These are phyloP conservation scores for Griposia aprilina DNA, from an alignment of 2,888 invertebrate genomes.

Conservation along the genomic window DNA sequence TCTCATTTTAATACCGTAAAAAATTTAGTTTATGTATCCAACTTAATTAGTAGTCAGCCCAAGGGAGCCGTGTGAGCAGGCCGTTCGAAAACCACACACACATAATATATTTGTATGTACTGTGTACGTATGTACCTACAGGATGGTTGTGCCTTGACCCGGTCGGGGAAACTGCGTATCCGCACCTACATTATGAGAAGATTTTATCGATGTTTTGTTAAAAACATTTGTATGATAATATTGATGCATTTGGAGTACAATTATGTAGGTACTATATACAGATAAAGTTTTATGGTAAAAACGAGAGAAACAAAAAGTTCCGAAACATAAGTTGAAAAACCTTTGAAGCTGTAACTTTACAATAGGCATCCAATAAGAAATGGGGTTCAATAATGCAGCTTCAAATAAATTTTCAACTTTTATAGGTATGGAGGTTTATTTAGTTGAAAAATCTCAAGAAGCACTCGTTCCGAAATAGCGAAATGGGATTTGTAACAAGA, in stretches of 20 bases:
- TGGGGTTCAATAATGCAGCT: not conserved
- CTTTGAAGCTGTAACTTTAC: not conserved
- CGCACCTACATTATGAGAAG: conserved; percentile 1
- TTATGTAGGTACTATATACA: not conserved
- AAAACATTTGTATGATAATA: not conserved
- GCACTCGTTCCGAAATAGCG: not conserved
- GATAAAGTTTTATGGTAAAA: not conserved
- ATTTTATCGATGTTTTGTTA: not conserved
- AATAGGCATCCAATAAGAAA: conserved; percentile 8
- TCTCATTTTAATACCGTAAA: conserved; percentile 28
- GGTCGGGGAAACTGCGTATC: conserved; percentile 46
- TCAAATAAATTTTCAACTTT: not conserved
- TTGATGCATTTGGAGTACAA: not conserved
- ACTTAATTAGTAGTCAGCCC: conserved; percentile 6
- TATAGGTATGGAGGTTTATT: not conserved
- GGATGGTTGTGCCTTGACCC: conserved; percentile 59
- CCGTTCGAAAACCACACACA: conserved; percentile 20
- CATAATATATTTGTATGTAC: not conserved
- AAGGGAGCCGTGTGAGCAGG: conserved; percentile 36
- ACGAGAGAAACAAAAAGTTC: not conserved
- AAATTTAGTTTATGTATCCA: not conserved
- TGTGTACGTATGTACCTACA: not conserved
- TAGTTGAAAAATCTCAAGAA: not conserved
- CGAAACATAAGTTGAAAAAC: not conserved
- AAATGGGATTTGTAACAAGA: not conserved